Evolutionary conservation across 2,113 vertebrate genomes (phyloP).

Genomic region (Apodemus speciosus): DNA sequence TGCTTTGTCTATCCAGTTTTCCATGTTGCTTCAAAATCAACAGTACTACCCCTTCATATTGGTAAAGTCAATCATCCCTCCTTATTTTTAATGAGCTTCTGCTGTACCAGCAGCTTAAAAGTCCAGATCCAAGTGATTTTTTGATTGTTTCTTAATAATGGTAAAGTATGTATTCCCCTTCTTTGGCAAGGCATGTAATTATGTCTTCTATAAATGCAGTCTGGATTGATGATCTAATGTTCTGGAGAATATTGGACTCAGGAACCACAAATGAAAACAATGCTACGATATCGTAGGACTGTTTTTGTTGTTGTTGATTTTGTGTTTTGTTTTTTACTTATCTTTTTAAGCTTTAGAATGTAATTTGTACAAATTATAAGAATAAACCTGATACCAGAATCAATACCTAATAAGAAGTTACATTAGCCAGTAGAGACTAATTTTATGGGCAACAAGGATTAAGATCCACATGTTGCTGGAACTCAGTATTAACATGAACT

Average conservation of each 20-base stretch:
- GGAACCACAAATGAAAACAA: not conserved
- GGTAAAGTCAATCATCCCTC: not conserved
- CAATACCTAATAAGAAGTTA: not conserved
- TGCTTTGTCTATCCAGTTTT: not conserved
- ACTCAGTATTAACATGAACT: not conserved
- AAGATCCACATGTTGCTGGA: not conserved
- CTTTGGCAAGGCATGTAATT: not conserved
- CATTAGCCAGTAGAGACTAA: not conserved
- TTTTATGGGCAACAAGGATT: not conserved
- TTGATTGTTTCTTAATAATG: not conserved
- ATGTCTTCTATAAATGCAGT: not conserved
- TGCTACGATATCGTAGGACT: not conserved
- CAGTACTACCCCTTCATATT: not conserved
- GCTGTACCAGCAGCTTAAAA: not conserved
- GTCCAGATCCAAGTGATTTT: not conserved
- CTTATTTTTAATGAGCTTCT: not conserved
- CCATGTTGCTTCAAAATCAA: not conserved
- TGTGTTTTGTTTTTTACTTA: not conserved
- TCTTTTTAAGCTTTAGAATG: not conserved
- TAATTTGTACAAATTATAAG: not conserved
- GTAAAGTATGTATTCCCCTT: not conserved
- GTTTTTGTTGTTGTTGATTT: not conserved
- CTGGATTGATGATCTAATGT: too few relatives aligned
- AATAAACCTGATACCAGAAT: not conserved
- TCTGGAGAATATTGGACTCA: not conserved